These are phyloP conservation scores for Caenorhabditis sulstoni DNA, from an alignment of 2,888 invertebrate species.

Conservation along the genomic window DNA sequence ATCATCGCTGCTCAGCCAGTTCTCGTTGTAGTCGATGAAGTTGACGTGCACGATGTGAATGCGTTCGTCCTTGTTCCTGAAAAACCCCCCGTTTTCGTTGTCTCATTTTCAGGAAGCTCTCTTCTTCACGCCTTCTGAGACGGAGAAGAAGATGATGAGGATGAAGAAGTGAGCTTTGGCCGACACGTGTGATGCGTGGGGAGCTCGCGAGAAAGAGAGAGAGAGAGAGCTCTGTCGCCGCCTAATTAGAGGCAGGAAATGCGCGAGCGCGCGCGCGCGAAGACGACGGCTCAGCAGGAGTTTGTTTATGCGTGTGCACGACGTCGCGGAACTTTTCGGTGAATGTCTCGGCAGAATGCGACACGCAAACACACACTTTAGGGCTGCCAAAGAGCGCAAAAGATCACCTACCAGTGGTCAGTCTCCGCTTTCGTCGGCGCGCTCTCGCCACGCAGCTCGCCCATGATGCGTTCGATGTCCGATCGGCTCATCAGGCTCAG, in stretches of 20 bases:
- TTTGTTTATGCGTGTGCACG: constrained; percentile 28
- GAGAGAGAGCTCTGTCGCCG: not conserved
- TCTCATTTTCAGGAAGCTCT: constrained; percentile 6
- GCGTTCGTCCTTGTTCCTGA: constrained; percentile 18
- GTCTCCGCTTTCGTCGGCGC: constrained; percentile 6
- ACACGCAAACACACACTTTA: constrained; percentile 3
- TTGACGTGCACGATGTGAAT: constrained; percentile 26
- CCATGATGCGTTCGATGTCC: constrained; percentile 29
- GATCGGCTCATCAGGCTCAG: constrained; percentile 19
- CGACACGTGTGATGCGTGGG: constrained; percentile 5
- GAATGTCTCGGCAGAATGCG: constrained; percentile 6
- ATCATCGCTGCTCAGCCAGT: constrained; percentile 3
- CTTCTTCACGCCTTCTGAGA: constrained; percentile 8
- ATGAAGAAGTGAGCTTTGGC: constrained; percentile 32
- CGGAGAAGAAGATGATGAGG: not conserved
- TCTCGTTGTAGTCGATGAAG: constrained; percentile 20
- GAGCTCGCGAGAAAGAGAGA: too few species aligned
- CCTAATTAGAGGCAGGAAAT: constrained; percentile 36
- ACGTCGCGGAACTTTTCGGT: constrained; percentile 20
- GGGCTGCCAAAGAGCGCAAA: not conserved
- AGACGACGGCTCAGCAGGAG: constrained; percentile 9
- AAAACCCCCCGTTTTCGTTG: constrained; percentile 14
- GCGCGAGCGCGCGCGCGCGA: not conserved
- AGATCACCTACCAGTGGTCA: constrained; percentile 25
- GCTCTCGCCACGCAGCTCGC: constrained; percentile 14